Evolutionary conservation across 1,140 invertebrate species (phyloP).

Genomic region (Zaprionus tsacasi): DNA sequence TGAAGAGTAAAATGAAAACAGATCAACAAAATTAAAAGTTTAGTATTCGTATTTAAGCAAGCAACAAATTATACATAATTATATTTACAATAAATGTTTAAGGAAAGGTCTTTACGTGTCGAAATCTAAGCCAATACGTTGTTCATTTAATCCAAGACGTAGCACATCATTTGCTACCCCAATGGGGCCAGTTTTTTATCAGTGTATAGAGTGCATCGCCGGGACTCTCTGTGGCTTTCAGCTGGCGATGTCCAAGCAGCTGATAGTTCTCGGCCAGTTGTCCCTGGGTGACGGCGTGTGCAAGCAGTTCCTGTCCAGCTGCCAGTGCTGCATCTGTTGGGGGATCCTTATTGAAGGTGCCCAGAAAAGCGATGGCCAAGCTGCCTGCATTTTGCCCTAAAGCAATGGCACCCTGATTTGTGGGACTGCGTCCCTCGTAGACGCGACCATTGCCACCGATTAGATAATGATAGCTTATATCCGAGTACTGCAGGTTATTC

Average conservation of each 20-base stretch:
- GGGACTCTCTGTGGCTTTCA: constrained; percentile 87
- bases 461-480: constrained; percentile 88
- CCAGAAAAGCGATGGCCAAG: constrained; percentile 86
- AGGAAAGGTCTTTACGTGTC: constrained; percentile 80
- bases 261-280: constrained; percentile 86
- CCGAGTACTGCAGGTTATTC: constrained; percentile 83
- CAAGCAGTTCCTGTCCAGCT: constrained; percentile 86
- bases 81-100: constrained; percentile 83
- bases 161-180: constrained; percentile 24
- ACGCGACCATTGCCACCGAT: constrained; percentile 88
- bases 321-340: constrained; percentile 85
- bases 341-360: constrained; percentile 83
- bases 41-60: constrained; percentile 85
- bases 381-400: constrained; percentile 86
- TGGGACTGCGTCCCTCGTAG: constrained; percentile 88
- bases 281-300: constrained; percentile 85
- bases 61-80: constrained; percentile 82
- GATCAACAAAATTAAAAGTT: constrained; percentile 85
- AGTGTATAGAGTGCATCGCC: constrained; percentile 86
- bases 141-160: not conserved
- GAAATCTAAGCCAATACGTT: constrained; percentile 50
- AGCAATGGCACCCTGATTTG: constrained; percentile 86
- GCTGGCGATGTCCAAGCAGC: constrained; percentile 87
- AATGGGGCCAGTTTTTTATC: constrained; percentile 87
- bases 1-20: constrained; percentile 59